Base-by-base conservation (phyloP, 2,113 vertebrate genomes). In the Martes martes region DNA sequence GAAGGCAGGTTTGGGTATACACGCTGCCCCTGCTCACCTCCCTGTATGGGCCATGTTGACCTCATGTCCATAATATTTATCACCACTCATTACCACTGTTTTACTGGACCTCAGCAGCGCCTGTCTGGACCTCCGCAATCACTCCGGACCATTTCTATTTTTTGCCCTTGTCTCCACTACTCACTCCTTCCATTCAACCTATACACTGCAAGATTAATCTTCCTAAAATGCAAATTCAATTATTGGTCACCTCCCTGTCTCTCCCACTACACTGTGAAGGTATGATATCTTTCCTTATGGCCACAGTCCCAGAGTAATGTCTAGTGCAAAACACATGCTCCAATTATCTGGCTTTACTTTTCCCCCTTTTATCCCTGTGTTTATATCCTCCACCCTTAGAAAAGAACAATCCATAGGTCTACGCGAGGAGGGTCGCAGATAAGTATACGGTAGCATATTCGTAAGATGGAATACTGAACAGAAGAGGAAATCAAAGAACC, bases 221-320 rank as follows among this genome's bases (percentile, higher is more conserved):
- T 88, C 74, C 36, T 78, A 61, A 95, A 74, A 96, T 95, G 93
- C 55, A 95, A 87, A 90, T 63, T 87, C 24, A 31, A 52, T 92
- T 83, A 86, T 4, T 59, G 47, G 7, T 31, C n/a, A 74, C 45
- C 55, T 92, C 52, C 86, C 26, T 26, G 11, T 92, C 65, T 88
- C 81, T 91, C 80, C 88, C 93, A 73, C 21, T 69, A 92, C 82
- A 87, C 79, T 45, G 45, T 65, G 67, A 83, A 87, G 31, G 47
- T 31, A 19, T 67, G 42, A n/a, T 23, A 80, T 33, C 31, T 78
- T 73, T 82, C 39, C 36, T 78, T 91, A 4, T 16, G 76, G 55
- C 73, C 33, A 6, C 23, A 47, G 74, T 21, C 55, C 57, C 57
- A 65, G 74, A 83, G 95, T 84, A 61, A 73, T 23, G 31, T 36